These are phyloP conservation scores for Drosophila pectinifera DNA, from an alignment of 1,140 invertebrate genomes.

Conservation along the genomic window DNA sequence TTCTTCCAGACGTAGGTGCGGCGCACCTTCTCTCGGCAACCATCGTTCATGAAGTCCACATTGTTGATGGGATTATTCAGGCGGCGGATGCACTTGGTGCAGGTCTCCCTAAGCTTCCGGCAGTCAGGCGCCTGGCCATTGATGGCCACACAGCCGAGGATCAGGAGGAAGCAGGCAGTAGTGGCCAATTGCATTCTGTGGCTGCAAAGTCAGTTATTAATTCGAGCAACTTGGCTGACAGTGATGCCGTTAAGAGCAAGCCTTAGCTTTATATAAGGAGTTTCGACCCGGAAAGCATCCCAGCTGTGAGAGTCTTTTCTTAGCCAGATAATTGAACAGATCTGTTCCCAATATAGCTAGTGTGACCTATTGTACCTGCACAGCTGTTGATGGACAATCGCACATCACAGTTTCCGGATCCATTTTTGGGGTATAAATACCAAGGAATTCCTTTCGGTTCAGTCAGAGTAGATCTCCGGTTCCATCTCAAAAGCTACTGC, in stretches of 20 bases:
- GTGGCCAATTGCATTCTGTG: conserved; percentile 44
- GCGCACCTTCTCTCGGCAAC: conserved; percentile 39
- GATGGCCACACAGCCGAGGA: conserved; percentile 25
- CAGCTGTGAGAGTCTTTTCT: conserved; percentile 3
- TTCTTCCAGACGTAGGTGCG: conserved; percentile 27
- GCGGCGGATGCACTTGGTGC: conserved; percentile 14
- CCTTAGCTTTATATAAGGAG: conserved; percentile 21
- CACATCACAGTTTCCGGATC: not conserved
- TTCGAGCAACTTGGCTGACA: not conserved
- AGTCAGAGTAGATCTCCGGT: conserved; percentile 16
- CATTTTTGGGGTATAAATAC: conserved; percentile 33
- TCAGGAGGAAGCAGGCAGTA: conserved; percentile 23
- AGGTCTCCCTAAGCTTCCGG: conserved; percentile 14
- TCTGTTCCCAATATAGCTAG: conserved; percentile 4
- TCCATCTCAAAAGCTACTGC: conserved; percentile 1
- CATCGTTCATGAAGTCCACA: conserved; percentile 33
- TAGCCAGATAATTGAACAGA: conserved; percentile 14
- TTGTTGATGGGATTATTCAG: conserved; percentile 23
- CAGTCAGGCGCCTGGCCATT: conserved; percentile 42
- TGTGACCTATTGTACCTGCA: not conserved
- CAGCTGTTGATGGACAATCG: conserved; percentile 19
- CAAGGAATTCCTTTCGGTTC: not conserved
- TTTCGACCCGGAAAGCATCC: not conserved
- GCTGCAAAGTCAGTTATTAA: not conserved
- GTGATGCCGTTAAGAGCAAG: not conserved